Evolutionary conservation across 2,113 vertebrate species (phyloP).

Genomic region (Columba janthina): DNA sequence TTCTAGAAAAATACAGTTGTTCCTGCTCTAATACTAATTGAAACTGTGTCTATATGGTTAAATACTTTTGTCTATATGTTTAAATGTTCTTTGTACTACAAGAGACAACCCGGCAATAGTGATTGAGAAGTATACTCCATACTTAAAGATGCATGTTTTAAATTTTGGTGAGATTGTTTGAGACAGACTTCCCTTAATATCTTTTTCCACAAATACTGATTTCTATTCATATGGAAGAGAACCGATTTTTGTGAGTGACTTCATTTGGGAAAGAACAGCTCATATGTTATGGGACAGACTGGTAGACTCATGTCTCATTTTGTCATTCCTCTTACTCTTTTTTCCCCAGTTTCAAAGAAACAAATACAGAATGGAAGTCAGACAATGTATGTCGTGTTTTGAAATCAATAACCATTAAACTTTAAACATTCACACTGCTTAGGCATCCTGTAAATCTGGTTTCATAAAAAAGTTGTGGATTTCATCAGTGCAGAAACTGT

Average conservation of each 20-base stretch:
- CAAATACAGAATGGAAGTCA: not conserved
- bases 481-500: not conserved
- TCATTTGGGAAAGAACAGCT: not conserved
- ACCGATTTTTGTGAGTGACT: not conserved
- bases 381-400: accelerated
- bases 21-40: not conserved
- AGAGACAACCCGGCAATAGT: not conserved
- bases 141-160: not conserved
- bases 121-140: not conserved
- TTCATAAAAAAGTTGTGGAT: not conserved
- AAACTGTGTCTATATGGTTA: not conserved
- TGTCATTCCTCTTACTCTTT: not conserved
- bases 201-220: not conserved
- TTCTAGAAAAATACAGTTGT: not conserved
- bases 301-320: not conserved
- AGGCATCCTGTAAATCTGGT: not conserved
- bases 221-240: not conserved
- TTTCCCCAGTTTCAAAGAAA: not conserved
- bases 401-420: not conserved
- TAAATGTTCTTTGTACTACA: not conserved
- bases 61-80: not conserved
- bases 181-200: not conserved
- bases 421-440: not conserved
- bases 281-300: not conserved
- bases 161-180: not conserved